phyloP scores from a whole-genome alignment of 2,113 vertebrate genomes.

The Panurus biarmicus region DNA sequence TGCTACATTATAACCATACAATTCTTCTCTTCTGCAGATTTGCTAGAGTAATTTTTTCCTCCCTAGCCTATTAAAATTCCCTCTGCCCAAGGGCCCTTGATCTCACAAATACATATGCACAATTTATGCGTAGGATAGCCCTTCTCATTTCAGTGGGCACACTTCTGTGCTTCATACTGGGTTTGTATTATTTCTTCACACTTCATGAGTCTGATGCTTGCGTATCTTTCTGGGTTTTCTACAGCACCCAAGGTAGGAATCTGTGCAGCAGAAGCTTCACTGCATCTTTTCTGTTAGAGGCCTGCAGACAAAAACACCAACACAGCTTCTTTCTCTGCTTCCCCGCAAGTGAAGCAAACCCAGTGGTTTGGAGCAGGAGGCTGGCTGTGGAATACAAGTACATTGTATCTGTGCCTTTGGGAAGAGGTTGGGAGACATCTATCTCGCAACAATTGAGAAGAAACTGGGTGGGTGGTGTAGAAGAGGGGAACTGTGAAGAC shows the following conservation, averaged over 20 bases:
- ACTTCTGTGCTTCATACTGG: not conserved
- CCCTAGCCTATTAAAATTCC: not conserved
- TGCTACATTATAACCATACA: not conserved
- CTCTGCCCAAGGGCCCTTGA: not conserved
- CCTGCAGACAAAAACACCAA: not conserved
- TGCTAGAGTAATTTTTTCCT: not conserved
- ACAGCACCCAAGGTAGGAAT: not conserved
- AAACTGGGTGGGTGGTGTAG: slow-evolving; percentile 38
- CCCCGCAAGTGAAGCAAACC: not conserved
- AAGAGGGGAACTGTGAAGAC: slow-evolving; percentile 44
- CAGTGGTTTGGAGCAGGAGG: not conserved
- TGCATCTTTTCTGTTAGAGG: not conserved
- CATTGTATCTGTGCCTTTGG: not conserved
- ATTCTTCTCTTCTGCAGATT: not conserved
- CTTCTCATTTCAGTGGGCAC: not conserved
- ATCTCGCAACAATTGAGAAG: slow-evolving; percentile 50
- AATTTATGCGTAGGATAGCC: not conserved
- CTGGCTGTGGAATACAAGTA: not conserved
- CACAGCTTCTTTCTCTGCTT: not conserved
- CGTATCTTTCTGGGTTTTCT: not conserved
- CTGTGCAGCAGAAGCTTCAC: not conserved
- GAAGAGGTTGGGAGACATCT: not conserved
- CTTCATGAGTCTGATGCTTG: not conserved
- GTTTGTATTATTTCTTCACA: not conserved
- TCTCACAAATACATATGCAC: not conserved